Evolutionary conservation across 2,797 vertebrate species (phyloP), one percentile per base, ranked within the genome.

Genomic region (Microctenopoma stevenorrisi): DNA sequence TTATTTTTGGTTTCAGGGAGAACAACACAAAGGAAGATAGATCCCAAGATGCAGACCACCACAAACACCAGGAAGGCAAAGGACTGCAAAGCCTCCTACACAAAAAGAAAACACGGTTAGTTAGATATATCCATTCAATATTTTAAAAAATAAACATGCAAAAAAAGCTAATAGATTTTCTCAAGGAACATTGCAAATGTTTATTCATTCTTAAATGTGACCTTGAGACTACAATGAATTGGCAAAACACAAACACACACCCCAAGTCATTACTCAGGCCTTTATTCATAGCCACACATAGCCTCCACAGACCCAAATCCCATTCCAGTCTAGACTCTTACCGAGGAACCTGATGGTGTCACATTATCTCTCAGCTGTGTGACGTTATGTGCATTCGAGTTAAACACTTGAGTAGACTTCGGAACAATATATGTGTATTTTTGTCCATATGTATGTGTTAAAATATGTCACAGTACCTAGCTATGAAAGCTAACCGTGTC

Each of bases 1-100:
- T 95, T 98, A 80, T 97, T 97, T 88, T 99, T 98, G 49, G 97
- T 99, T 92, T 99, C 98, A 0, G 97, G 97, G 44, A 99, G 94
- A 74, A 97, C 81, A 6, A 95, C 64, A 40, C 92, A 94, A 55
- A 98, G 92, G 81, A 94, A 99, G 48, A 91, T 13, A 0, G 96
- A 91, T 43, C 95, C 97, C 0, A 88, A 0, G 3, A 80, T 42
- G 68, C 97, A 98, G 69, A 96, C 68, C 0, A 83, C 93, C 65
- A 95, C 94, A 50, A 99, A 99, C 64, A 97, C 95, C 18, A 99
- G 84, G 90, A 98, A 99, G 55, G 96, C 94, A 73, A 93, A 97
- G 3, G 94, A 92, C 84, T 92, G 90, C 79, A 99, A 93, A 4
- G 84, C 84, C 72, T 91, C 87, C 96, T 98, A 82, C 26, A 68